phyloP scores from a whole-genome alignment of 2,797 vertebrate species.

The Rachycentron canadum region DNA sequence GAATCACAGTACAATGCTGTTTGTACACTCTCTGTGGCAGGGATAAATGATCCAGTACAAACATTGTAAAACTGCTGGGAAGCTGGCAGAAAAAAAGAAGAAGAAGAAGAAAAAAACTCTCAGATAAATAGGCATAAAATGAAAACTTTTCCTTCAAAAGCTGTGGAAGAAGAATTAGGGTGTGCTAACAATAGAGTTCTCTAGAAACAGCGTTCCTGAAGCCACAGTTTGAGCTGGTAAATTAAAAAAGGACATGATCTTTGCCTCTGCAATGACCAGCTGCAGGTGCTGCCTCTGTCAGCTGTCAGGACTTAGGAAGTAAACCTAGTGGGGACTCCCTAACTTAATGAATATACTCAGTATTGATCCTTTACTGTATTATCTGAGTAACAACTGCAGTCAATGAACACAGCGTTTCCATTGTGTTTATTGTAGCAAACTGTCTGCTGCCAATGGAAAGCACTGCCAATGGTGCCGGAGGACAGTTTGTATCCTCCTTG shows the following conservation, averaged over 20 bases:
- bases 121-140: constrained; percentile 8
- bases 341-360: constrained; percentile 15
- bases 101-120: constrained; percentile 9
- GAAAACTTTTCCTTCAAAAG: constrained; percentile 30
- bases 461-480: too few relatives aligned
- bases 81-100: constrained; percentile 12
- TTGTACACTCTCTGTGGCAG: constrained; percentile 48
- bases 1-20: constrained; percentile 65
- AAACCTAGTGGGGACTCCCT: constrained; percentile 6
- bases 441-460: neutral
- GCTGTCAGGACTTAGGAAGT: neutral
- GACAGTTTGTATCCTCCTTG: neutral
- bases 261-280: constrained; percentile 9
- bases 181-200: constrained; percentile 2
- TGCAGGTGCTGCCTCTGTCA: constrained; percentile 13
- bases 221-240: constrained; percentile 9
- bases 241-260: neutral
- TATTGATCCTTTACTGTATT: constrained; percentile 19
- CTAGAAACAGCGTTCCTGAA: neutral
- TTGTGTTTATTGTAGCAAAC: constrained; percentile 7
- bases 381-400: constrained; percentile 2
- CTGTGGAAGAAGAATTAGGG: constrained; percentile 23
- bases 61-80: constrained; percentile 36
- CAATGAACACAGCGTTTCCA: neutral
- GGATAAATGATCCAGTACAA: constrained; percentile 59